Base-by-base conservation (phyloP, 2,888 invertebrate genomes). In the Ophioninae sp. region DNA sequence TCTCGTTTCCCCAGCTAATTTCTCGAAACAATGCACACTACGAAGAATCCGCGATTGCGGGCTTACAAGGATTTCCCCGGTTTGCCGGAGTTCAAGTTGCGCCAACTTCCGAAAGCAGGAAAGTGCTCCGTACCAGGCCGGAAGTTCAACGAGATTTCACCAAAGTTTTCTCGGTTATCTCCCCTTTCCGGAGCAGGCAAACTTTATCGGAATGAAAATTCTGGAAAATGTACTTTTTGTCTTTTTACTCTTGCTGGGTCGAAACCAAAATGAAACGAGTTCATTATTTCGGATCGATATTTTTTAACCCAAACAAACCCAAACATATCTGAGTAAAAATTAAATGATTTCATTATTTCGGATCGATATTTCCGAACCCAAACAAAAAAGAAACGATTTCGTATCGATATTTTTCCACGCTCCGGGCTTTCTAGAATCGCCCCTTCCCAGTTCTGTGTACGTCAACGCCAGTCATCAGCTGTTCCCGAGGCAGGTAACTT, bases 1-100 rank as follows among this genome's bases (percentile, higher is more conserved):
- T 30, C 30, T 30, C 30, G 30, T 61, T 22, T 75, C 75, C 75
- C 75, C 22, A 76, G 79, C 84, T 86, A 85, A 86, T 85, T 87
- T 83, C 78, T 22, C 20, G 71, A 63, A 85, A 86, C 86, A 85
- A 86, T 85, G 79, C 82, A 69, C 30, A 30, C 30, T 3, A 59
- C 67, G 20, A 59, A 56, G 74, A 59, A 44, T 58, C n/a, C 10
- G 61, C 13, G 58, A 44, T 73, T 39, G 64, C 68, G 17, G 58
- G 9, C 22, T 37, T 64, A 13, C 74, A 37, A 7, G 67, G 71
- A 37, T 65, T 20, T 73, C 58, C 59, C 30, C 30, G 30, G 30
- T 30, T 30, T 30, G 30, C 30, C 30, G 30, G 30, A 30, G 30
- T 30, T 3, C 30, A 3, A 59, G 30, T 69, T 76, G 63, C 59